These are phyloP conservation scores for Mizuhopecten yessoensis DNA, from an alignment of 1,140 invertebrate species.

Conservation along the genomic window DNA sequence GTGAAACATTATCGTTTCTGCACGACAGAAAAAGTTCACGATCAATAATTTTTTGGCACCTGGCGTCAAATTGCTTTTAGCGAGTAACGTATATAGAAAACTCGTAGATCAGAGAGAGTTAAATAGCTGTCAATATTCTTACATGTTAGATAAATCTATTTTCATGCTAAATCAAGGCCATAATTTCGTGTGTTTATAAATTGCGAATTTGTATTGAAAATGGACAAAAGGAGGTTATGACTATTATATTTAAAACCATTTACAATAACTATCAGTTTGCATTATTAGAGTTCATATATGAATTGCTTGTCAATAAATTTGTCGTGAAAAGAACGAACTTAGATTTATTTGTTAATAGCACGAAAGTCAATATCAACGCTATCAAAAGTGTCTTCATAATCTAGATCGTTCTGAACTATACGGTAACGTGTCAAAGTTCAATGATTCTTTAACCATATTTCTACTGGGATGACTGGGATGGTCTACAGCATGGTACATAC, in stretches of 20 bases:
- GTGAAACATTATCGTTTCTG: neutral
- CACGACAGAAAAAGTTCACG: constrained; percentile 13
- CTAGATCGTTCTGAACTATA: too few species aligned
- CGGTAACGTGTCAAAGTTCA: too few species aligned
- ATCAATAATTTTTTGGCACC: neutral
- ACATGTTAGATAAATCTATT: neutral
- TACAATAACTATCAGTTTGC: neutral
- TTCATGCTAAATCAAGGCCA: neutral
- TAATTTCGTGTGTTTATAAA: neutral
- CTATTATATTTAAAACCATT: neutral
- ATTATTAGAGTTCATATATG: neutral
- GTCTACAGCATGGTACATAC: too few species aligned
- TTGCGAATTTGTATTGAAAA: neutral
- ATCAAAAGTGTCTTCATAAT: too few species aligned
- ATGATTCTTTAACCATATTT: too few species aligned
- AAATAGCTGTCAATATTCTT: neutral
- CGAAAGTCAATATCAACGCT: too few species aligned
- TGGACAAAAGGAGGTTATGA: neutral
- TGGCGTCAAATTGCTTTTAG: constrained; percentile 20
- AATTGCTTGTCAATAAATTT: neutral
- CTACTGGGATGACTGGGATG: too few species aligned
- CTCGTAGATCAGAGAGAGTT: neutral
- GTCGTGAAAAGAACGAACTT: neutral
- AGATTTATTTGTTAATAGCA: neutral
- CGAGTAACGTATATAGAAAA: neutral